Conservation (phyloP, 2,113 vertebrate species). For the Callorhinus ursinus region DNA sequence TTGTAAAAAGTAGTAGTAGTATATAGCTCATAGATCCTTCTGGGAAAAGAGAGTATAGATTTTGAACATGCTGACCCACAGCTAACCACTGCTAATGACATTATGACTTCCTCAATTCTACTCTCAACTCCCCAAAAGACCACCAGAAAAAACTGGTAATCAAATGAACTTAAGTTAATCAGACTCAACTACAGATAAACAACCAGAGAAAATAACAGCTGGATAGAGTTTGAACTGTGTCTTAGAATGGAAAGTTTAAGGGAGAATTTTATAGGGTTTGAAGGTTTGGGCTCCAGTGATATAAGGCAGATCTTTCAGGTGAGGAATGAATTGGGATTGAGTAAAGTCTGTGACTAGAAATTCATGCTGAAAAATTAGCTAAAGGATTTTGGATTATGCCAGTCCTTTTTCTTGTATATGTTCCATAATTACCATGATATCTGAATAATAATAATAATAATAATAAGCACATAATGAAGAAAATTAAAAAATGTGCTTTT, state of each 20-base stretch:
- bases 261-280: not conserved
- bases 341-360: not conserved
- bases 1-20: not conserved
- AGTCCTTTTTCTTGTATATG: not conserved
- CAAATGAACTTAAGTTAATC: not conserved
- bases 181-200: not conserved
- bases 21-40: not conserved
- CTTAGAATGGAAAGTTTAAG: not conserved
- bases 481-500: not conserved
- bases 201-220: not conserved
- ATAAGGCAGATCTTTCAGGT: not conserved
- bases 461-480: not conserved
- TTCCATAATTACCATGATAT: not conserved
- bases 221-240: not conserved
- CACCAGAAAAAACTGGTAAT: not conserved
- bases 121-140: not conserved
- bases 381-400: not conserved
- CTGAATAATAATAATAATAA: not conserved
- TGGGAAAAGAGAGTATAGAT: not conserved
- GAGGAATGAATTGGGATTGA: not conserved
- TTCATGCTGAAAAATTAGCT: not conserved
- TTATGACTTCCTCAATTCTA: not conserved
- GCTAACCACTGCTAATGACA: not conserved
- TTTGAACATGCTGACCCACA: not conserved
- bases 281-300: not conserved